Evolutionary conservation across 53 echinoderm and acorn worm species (phyloP).

Genomic region (Stichopus horrens): DNA sequence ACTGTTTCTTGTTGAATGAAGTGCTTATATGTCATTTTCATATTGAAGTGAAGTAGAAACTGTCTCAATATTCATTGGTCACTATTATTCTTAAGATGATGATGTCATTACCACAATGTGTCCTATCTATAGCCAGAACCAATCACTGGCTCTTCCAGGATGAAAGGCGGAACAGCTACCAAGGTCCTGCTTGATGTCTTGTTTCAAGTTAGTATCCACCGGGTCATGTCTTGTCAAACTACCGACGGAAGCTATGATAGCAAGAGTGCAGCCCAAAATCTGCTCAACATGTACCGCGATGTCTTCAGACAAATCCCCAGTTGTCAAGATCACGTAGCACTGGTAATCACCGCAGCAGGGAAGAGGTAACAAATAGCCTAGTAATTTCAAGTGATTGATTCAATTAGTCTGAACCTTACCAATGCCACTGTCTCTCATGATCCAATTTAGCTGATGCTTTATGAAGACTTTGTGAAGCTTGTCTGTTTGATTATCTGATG

Average conservation of each 20-base stretch:
- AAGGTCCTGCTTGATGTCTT: conserved; percentile 73
- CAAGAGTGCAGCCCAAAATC: background rate
- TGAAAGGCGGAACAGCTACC: conserved; percentile 89
- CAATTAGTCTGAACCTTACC: background rate
- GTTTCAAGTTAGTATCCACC: conserved; percentile 29
- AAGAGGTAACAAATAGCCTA: conserved; percentile 24
- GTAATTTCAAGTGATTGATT: background rate
- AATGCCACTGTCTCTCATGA: background rate
- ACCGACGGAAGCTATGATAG: background rate
- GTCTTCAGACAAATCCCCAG: conserved; percentile 23
- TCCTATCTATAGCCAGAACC: conserved; percentile 79
- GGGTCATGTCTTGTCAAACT: background rate
- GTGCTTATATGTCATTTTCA: too few relatives aligned
- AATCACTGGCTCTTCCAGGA: conserved; percentile 92
- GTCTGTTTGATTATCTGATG: too few relatives aligned
- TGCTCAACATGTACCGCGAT: conserved; percentile 56
- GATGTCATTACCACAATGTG: too few relatives aligned
- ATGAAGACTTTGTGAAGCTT: too few relatives aligned
- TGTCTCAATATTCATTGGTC: too few relatives aligned
- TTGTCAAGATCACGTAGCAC: background rate
- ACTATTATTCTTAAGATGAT: too few relatives aligned
- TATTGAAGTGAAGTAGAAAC: too few relatives aligned
- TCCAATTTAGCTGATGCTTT: too few relatives aligned
- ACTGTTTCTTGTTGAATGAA: too few relatives aligned
- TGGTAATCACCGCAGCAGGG: conserved; percentile 28